These are phyloP conservation scores for Ornithoptera priamus DNA, from an alignment of 2,888 invertebrate species.

Conservation along the genomic window DNA sequence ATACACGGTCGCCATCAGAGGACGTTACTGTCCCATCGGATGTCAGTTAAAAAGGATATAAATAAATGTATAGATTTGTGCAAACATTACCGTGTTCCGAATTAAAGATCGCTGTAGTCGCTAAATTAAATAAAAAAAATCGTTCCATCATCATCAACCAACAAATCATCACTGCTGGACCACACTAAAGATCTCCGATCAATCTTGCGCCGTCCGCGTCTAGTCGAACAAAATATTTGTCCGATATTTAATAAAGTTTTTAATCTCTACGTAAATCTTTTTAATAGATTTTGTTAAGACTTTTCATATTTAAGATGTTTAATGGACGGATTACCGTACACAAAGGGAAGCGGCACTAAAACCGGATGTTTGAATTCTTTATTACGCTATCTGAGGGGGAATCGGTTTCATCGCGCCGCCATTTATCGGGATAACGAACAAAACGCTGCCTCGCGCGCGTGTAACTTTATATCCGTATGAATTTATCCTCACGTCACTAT, in stretches of 20 bases:
- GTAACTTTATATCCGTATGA: conserved; percentile 13
- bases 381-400: conserved; percentile 9
- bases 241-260: not conserved
- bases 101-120: too few relatives aligned
- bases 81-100: too few relatives aligned
- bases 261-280: not conserved
- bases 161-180: too few relatives aligned
- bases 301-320: not conserved
- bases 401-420: conserved; percentile 15
- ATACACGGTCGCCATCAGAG: too few relatives aligned
- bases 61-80: too few relatives aligned
- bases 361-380: conserved; percentile 21
- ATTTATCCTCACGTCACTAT: not conserved
- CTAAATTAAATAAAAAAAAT: too few relatives aligned
- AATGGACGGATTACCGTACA: not conserved
- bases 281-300: too few relatives aligned
- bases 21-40: too few relatives aligned
- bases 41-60: too few relatives aligned
- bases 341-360: conserved; percentile 10
- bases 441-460: conserved; percentile 2
- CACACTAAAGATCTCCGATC: too few relatives aligned
- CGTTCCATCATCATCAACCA: too few relatives aligned
- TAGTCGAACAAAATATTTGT: not conserved
- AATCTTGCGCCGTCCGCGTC: not conserved
- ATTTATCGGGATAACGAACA: conserved; percentile 24